Percentiles rank a stretch among this genome's conserved stretches.
Conservation (phyloP, 2,888 invertebrate genomes). For the Siphonodentalium dalli region DNA sequence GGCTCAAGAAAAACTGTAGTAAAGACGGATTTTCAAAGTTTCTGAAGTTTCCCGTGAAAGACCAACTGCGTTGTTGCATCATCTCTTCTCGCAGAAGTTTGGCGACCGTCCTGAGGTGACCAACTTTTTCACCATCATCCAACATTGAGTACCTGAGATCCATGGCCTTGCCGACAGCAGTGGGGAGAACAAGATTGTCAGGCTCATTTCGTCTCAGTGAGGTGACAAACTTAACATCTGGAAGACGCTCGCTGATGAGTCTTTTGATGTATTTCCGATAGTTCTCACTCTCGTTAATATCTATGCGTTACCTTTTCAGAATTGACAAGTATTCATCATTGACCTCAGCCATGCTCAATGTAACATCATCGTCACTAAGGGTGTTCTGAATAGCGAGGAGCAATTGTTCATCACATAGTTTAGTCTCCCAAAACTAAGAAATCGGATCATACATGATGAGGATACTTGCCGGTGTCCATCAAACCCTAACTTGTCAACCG, state of each 20-base stretch:
- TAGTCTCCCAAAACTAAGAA: no score
- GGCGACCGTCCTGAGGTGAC: not conserved
- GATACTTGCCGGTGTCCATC: no score
- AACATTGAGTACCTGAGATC: not conserved
- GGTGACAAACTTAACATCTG: constrained; percentile 2
- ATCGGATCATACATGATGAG: no score
- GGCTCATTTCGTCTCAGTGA: not conserved
- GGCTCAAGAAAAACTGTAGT: constrained; percentile 8
- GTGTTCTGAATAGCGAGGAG: not conserved
- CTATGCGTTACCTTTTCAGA: not conserved
- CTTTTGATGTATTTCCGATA: not conserved
- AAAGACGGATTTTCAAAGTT: constrained; percentile 7
- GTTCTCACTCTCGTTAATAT: not conserved
- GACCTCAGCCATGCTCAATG: constrained; percentile 5
- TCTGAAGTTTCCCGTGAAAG: constrained; percentile 1
- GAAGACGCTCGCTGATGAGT: not conserved
- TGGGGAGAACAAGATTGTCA: not conserved
- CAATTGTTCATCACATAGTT: constrained; percentile 6
- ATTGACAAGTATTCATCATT: constrained; percentile 5
- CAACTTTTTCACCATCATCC: not conserved
- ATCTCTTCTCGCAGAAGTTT: not conserved
- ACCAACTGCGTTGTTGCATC: constrained; percentile 3
- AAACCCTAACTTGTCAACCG: no score
- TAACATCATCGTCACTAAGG: constrained; percentile 5
- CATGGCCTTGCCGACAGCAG: constrained; percentile 2